A percentile compares a stretch with the other conserved stretches of the same genome.
Evolutionary conservation across 2,888 invertebrate species (phyloP).

Genomic region (Ephialtes manifestator): DNA sequence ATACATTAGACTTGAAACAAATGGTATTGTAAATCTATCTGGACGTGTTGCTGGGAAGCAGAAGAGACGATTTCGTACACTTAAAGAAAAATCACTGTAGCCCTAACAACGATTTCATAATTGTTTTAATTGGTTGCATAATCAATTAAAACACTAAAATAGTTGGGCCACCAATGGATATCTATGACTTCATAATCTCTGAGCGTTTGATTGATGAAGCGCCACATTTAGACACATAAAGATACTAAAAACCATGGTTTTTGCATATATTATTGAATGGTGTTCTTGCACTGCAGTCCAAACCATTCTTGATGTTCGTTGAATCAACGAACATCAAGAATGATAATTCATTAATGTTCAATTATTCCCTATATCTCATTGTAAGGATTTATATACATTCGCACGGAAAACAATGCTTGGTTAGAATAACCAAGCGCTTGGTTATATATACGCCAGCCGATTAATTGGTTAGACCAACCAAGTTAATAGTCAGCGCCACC

Average conservation of each 20-base stretch:
- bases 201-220: no score
- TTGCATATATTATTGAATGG: constrained; percentile 76
- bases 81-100: constrained; percentile 77
- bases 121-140: constrained; percentile 47
- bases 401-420: no score
- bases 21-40: constrained; percentile 29
- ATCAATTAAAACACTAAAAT: constrained; percentile 67
- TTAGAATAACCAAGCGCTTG: no score
- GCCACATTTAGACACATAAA: constrained; percentile 36
- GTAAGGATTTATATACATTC: constrained; percentile 5
- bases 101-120: constrained; percentile 77
- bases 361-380: background rate
- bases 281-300: constrained; percentile 44
- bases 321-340: no score
- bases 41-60: constrained; percentile 68
- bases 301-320: constrained; percentile 26
- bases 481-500: no score
- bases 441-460: no score
- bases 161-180: no score
- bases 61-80: constrained; percentile 75
- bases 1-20: background rate
- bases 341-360: constrained; percentile 33
- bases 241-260: constrained; percentile 61
- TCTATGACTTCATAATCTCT: no score
- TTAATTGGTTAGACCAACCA: no score